Percentiles rank a stretch among this genome's conserved stretches.
Conservation (phyloP, 2,797 vertebrate species). For the Esox lucius region DNA sequence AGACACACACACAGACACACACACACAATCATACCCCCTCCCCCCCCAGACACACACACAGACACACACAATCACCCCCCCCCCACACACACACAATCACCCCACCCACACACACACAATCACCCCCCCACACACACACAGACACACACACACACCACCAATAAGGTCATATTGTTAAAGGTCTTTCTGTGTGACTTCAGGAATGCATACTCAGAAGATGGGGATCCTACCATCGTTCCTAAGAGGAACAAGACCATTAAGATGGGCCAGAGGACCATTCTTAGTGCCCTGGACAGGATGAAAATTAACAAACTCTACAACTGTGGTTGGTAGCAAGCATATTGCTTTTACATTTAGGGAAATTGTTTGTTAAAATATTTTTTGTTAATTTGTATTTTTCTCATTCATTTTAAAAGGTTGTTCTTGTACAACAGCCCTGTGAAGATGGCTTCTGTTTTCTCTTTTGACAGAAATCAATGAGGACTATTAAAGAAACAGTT, state of each 20-base stretch:
- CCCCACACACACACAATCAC: no score
- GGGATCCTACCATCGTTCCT: slow-evolving; percentile 72
- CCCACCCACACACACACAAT: no score
- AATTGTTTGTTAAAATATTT: neutral
- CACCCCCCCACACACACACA: no score
- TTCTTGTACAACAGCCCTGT: neutral
- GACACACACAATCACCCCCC: no score
- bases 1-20: no score
- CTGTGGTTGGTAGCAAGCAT: slow-evolving; percentile 63
- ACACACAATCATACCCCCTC: no score
- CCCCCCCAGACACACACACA: no score
- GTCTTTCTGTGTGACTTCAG: slow-evolving; percentile 46
- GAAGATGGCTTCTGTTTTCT: slow-evolving; percentile 8
- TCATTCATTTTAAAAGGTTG: neutral
- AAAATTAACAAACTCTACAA: slow-evolving; percentile 81
- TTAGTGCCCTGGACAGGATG: slow-evolving; percentile 72
- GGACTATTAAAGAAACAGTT: slow-evolving; percentile 40
- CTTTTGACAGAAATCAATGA: slow-evolving; percentile 43
- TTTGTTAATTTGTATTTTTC: neutral
- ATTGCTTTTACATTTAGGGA: slow-evolving; percentile 8
- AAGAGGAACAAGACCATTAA: slow-evolving; percentile 61
- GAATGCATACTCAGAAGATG: slow-evolving; percentile 75
- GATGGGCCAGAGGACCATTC: slow-evolving; percentile 66
- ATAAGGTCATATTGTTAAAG: neutral
- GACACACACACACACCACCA: no score